Evolutionary conservation across 2,797 vertebrate species (phyloP).

Genomic region (Poecilia velifera): DNA sequence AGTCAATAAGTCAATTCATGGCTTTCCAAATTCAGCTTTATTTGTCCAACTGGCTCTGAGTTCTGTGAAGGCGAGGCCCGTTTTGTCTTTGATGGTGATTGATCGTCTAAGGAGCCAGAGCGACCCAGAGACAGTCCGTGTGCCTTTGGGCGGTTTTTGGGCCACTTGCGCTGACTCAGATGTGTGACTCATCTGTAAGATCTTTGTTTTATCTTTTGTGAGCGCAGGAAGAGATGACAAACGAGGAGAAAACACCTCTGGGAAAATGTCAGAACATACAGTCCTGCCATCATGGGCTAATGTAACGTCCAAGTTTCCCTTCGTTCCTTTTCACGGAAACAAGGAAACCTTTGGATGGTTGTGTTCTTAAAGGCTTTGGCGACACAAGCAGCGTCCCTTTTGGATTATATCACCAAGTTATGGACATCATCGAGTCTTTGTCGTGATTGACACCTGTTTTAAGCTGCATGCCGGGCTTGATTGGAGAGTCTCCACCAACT

Average conservation of each 20-base stretch:
- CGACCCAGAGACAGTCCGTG: slow-evolving; percentile 32
- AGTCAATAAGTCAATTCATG: slow-evolving; percentile 35
- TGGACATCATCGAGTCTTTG: neutral
- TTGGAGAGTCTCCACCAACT: neutral
- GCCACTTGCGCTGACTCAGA: slow-evolving; percentile 64
- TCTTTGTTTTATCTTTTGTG: slow-evolving; percentile 26
- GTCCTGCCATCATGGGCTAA: neutral
- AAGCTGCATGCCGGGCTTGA: neutral
- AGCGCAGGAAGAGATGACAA: slow-evolving; percentile 52
- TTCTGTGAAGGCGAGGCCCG: slow-evolving; percentile 30
- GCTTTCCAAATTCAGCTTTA: slow-evolving; percentile 29
- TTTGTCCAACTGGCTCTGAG: slow-evolving; percentile 34
- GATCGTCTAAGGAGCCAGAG: slow-evolving; percentile 30
- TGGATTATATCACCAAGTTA: neutral
- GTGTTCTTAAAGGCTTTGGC: neutral
- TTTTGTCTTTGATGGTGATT: slow-evolving; percentile 41
- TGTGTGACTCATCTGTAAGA: slow-evolving; percentile 67
- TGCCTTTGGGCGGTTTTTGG: slow-evolving; percentile 37
- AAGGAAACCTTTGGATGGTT: neutral
- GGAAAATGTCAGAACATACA: slow-evolving; percentile 31
- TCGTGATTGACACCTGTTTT: neutral
- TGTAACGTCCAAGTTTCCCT: neutral
- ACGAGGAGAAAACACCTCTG: slow-evolving; percentile 47
- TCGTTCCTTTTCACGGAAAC: neutral
- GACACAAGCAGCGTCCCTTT: neutral